Conservation (phyloP, 1,140 invertebrate species). For the Diplogasteroides magnus region DNA sequence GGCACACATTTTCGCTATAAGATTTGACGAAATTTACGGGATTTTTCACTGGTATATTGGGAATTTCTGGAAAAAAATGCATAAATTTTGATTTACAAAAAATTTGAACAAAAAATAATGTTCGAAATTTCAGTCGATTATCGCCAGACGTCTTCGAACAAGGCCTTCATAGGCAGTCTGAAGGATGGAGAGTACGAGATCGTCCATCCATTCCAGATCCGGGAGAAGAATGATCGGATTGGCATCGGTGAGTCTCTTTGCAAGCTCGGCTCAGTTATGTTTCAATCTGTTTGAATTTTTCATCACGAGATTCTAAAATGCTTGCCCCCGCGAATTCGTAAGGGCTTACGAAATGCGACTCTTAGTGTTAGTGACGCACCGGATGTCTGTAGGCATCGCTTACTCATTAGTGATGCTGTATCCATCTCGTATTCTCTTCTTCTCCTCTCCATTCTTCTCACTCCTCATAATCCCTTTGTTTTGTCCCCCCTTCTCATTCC, state of each 20-base stretch:
- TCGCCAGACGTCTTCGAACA: conserved; percentile 47
- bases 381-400: too few relatives aligned
- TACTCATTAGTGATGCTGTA: too few relatives aligned
- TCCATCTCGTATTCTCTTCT: background rate
- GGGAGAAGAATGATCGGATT: conserved; percentile 54
- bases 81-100: background rate
- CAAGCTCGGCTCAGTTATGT: background rate
- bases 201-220: conserved; percentile 54
- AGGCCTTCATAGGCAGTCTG: conserved; percentile 48
- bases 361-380: too few relatives aligned
- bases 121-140: conserved; percentile 39
- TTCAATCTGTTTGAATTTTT: background rate
- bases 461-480: background rate
- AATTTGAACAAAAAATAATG: conserved; percentile 7
- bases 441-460: background rate
- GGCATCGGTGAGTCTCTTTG: conserved; percentile 36
- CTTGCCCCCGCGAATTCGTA: too few relatives aligned
- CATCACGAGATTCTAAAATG: too few relatives aligned
- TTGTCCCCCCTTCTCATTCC: too few relatives aligned
- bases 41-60: background rate
- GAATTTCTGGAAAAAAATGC: conserved; percentile 1
- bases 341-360: too few relatives aligned
- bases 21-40: too few relatives aligned
- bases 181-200: conserved; percentile 51
- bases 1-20: too few relatives aligned